Conservation (phyloP, 2,888 invertebrate genomes). For the Phyto melanocephala region DNA sequence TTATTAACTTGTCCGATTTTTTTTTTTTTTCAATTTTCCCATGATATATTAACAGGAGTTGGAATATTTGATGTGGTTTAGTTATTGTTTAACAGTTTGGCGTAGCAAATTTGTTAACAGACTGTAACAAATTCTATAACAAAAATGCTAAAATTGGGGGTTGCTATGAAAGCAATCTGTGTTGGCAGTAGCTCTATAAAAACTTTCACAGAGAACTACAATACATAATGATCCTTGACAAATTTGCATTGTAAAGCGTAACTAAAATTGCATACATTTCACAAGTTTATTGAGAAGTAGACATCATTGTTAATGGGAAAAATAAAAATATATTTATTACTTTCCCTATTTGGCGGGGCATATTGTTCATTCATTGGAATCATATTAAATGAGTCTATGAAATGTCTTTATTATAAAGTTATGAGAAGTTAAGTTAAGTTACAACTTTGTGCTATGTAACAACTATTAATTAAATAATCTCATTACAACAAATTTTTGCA, state of each 20-base stretch:
- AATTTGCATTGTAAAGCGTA: slow-evolving; percentile 76
- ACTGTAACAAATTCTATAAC: slow-evolving; percentile 76
- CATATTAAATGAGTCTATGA: neutral
- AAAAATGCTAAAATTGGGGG: slow-evolving; percentile 54
- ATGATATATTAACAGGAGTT: slow-evolving; percentile 28
- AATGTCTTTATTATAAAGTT: no score
- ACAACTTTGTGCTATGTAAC: no score
- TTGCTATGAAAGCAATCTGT: slow-evolving; percentile 49
- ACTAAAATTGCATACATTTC: slow-evolving; percentile 62
- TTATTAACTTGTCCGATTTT: slow-evolving; percentile 64
- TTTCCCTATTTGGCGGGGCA: neutral
- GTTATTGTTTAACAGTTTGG: slow-evolving; percentile 58
- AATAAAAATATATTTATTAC: no score
- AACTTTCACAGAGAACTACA: slow-evolving; percentile 61
- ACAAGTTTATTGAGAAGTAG: slow-evolving; percentile 66
- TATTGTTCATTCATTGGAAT: slow-evolving; percentile 3
- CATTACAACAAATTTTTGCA: no score
- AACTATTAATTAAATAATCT: no score
- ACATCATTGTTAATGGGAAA: slow-evolving; percentile 38
- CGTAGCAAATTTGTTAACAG: slow-evolving; percentile 76
- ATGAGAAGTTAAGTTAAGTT: no score
- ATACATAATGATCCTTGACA: slow-evolving; percentile 73
- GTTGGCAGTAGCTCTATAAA: slow-evolving; percentile 47
- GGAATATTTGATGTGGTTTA: slow-evolving; percentile 54
- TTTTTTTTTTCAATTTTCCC: slow-evolving; percentile 56